These are phyloP conservation scores for Darevskia nairensis DNA, from an alignment of 2,797 vertebrate genomes.

Conservation along the genomic window DNA sequence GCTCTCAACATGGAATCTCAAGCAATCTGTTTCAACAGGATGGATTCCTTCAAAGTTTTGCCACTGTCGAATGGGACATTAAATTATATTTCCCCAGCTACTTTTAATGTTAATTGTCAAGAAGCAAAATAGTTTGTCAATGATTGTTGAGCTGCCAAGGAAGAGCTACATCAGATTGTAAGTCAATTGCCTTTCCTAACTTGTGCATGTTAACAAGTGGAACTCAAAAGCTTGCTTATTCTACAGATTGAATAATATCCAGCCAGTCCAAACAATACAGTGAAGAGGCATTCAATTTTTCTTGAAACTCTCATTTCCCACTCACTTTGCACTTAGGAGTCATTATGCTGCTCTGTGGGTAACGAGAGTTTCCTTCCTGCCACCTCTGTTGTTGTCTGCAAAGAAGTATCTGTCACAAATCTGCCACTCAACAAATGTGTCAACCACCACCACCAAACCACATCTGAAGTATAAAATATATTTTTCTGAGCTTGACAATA, in stretches of 20 bases:
- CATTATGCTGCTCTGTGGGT: background rate
- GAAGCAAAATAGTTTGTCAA: background rate
- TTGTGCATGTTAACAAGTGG: background rate
- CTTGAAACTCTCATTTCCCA: background rate
- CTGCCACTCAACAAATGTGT: background rate
- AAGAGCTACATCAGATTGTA: background rate
- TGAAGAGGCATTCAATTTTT: too few relatives aligned
- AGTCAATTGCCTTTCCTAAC: background rate
- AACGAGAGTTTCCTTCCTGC: background rate
- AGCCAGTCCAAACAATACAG: background rate
- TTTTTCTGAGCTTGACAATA: background rate
- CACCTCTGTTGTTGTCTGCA: background rate
- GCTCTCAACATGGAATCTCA: background rate
- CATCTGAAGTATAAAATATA: background rate
- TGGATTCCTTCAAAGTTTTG: background rate
- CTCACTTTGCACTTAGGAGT: background rate
- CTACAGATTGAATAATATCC: background rate
- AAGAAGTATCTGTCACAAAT: background rate
- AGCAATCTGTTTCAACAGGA: background rate
- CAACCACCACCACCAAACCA: constrained; percentile 8
- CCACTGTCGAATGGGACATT: background rate
- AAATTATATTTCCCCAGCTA: background rate
- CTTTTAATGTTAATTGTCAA: background rate
- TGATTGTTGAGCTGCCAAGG: background rate
- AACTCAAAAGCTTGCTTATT: background rate